Percentiles rank a stretch among this genome's conserved stretches.
Evolutionary conservation across 2,888 invertebrate genomes (phyloP).

Genomic region (Opisthograptis luteolata): DNA sequence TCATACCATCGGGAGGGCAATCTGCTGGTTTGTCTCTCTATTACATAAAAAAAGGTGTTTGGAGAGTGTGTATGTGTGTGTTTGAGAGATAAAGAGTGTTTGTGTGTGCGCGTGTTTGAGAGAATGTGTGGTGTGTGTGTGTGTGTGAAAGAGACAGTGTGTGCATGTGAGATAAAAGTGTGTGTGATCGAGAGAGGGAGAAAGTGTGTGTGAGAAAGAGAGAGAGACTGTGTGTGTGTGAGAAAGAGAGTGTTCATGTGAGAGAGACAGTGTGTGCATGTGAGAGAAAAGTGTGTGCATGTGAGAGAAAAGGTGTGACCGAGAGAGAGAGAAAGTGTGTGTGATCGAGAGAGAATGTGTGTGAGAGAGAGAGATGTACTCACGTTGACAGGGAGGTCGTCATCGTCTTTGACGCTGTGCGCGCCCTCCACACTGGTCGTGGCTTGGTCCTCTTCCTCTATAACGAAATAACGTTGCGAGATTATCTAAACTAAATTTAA

Average conservation of each 20-base stretch:
- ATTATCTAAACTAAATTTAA: neutral
- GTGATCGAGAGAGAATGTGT: neutral
- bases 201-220: no score
- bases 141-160: neutral
- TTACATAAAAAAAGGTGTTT: no score
- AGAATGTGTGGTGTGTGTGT: neutral
- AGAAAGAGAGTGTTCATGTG: neutral
- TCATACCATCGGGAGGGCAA: no score
- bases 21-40: no score
- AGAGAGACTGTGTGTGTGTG: neutral
- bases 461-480: constrained; percentile 22
- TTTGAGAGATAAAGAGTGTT: no score
- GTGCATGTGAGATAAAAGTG: no score
- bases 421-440: constrained; percentile 70
- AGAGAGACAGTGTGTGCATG: neutral
- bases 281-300: no score
- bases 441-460: constrained; percentile 74
- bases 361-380: no score
- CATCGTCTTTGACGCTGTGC: constrained; percentile 74
- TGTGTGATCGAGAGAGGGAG: no score
- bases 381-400: constrained; percentile 78
- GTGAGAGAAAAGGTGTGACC: no score
- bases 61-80: neutral
- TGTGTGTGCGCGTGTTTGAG: neutral
- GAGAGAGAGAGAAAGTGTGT: no score